A percentile compares a stretch with the other conserved stretches of the same genome.
Evolutionary conservation across 2,113 vertebrate genomes (phyloP).

Genomic region (Excalfactoria chinensis): DNA sequence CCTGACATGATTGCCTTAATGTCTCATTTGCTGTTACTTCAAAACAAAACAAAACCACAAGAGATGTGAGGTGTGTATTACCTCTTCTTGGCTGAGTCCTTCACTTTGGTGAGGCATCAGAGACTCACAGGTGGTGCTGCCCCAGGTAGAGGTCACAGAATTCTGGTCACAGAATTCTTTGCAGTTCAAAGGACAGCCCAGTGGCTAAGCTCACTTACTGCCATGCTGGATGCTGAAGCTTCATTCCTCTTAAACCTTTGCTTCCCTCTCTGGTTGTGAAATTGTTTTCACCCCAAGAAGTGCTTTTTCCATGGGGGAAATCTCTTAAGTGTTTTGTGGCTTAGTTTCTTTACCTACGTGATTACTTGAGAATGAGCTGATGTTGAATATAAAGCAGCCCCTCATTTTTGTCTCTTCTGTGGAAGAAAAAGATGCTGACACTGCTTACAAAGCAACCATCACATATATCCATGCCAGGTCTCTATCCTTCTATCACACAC

Average conservation of each 20-base stretch:
- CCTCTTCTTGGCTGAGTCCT: not conserved
- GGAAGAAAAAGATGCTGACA: not conserved
- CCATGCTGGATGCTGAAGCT: not conserved
- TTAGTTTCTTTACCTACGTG: not conserved
- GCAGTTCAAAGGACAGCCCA: fast-evolving
- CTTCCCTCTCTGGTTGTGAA: not conserved
- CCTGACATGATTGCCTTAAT: not conserved
- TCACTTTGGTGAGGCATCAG: not conserved
- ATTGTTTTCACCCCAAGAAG: not conserved
- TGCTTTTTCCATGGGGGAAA: not conserved
- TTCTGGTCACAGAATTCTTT: too few species aligned
- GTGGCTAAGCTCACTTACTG: not conserved
- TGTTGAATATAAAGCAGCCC: not conserved
- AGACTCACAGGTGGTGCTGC: not conserved
- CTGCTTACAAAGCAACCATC: not conserved
- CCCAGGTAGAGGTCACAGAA: not conserved
- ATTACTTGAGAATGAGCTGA: not conserved
- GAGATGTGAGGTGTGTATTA: not conserved
- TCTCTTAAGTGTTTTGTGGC: not conserved
- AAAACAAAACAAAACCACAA: not conserved
- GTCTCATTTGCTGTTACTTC: not conserved
- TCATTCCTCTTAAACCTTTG: not conserved
- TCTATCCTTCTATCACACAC: not conserved
- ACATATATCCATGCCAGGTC: not conserved
- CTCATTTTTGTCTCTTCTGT: not conserved